A percentile compares a stretch with the other conserved stretches of the same genome.
Conservation (phyloP, 2,888 invertebrate genomes). For the Synergus laeviventris region DNA sequence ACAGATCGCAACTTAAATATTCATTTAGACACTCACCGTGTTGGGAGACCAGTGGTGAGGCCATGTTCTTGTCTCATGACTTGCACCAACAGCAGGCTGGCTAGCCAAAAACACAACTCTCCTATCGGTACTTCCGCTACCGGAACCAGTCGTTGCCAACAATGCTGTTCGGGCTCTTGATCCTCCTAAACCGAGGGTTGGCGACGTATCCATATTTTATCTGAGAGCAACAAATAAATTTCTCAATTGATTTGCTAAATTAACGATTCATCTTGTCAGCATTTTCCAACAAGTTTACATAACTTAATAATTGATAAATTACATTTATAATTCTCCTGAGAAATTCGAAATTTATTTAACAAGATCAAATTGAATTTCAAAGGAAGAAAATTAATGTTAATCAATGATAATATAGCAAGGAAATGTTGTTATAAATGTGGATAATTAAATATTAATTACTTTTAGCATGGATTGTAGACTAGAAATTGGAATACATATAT, state of each 20-base stretch:
- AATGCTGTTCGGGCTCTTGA: slow-evolving; percentile 72
- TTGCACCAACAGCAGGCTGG: slow-evolving; percentile 61
- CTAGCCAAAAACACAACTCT: slow-evolving; percentile 74
- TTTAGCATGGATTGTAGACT: neutral
- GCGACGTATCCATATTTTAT: slow-evolving; percentile 71
- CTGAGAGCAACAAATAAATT: slow-evolving; percentile 47
- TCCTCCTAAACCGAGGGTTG: slow-evolving; percentile 70
- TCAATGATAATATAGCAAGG: too few species aligned
- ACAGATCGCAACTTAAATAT: neutral
- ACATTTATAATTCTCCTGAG: too few species aligned
- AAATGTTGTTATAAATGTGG: too few species aligned
- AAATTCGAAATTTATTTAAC: too few species aligned
- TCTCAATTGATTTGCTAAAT: slow-evolving; percentile 41
- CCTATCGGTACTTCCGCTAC: slow-evolving; percentile 70
- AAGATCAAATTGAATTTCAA: too few species aligned
- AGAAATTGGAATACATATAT: neutral
- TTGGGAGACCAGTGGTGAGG: slow-evolving; percentile 74
- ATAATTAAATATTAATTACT: slow-evolving; percentile 14
- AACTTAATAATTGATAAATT: too few species aligned
- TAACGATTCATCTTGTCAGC: slow-evolving; percentile 35
- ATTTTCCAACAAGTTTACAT: neutral
- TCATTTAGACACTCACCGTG: slow-evolving; percentile 64
- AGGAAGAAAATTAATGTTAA: too few species aligned
- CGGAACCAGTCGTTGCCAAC: slow-evolving; percentile 68
- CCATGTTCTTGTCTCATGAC: slow-evolving; percentile 73